Evolutionary conservation across 1,140 invertebrate genomes (phyloP), one percentile per base, ranked within the genome.

Genomic region (Musca domestica): DNA sequence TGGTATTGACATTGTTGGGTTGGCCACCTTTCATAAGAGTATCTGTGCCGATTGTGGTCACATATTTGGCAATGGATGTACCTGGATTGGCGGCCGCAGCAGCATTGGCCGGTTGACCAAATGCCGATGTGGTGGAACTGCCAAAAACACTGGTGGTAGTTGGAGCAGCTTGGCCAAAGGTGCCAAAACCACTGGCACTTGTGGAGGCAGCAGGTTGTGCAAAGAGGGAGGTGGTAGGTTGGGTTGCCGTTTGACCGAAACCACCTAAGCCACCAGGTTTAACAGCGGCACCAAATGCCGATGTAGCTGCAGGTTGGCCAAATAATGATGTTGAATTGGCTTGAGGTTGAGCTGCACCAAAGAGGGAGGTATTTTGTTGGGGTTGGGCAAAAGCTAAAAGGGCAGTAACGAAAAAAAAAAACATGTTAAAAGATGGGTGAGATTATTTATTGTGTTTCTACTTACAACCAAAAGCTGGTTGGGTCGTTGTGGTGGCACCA

Each of bases 21-120:
- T 87, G 86, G 2, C 93, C 93, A 81, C 90, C 90, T 82, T 98
- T 98, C 64, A 94, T 87, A 85, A 98, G 92, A 0, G 95, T 93
- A 78, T 98, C 96, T 0, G 89, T 93, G 17, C 95, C 95, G 56
- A 89, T 89, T 0, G 94, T 88, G 0, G 95, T 91, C 73, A 87
- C 89, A 80, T 96, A 99, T 80, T 98, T 97, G 1, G 86, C 85
- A 25, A 92, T 84, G 0, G 89, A 89, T 0, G 93, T 94, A 3
- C 94, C 94, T 5, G 85, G 82, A 64, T 77, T 77, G 2, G 73
- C 73, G 6, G 74, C 74, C n/a, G 80, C 76, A n/a, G 76, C 74
- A 12, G 76, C 74, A 41, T 82, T 82, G 49, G 85, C 83, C 10
- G 83, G 68, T 3, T 82, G 69, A 22, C 75, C 73, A 71, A 80